A percentile compares a stretch with the other conserved stretches of the same genome.
Evolutionary conservation across 2,888 invertebrate species (phyloP).

Genomic region (Thereva unica): DNA sequence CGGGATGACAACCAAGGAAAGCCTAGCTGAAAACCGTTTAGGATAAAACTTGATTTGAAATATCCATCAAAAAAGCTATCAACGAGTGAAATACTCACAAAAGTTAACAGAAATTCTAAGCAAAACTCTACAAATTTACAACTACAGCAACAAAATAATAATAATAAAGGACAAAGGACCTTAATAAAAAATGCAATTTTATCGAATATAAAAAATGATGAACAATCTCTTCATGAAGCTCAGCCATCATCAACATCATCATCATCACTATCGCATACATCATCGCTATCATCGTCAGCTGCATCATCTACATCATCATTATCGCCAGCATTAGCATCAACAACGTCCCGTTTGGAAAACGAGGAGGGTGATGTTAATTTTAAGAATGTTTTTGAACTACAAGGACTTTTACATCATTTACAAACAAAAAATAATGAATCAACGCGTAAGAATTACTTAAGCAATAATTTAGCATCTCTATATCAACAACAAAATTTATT

Average conservation of each 20-base stretch:
- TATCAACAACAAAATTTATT: background rate
- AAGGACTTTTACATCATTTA: constrained; percentile 19
- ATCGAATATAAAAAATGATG: background rate
- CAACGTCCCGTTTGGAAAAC: background rate
- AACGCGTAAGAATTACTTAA: constrained; percentile 9
- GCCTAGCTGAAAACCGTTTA: constrained; percentile 58
- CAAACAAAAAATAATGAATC: constrained; percentile 13
- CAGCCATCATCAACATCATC: constrained; percentile 42
- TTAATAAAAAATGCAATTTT: background rate
- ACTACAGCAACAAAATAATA: constrained; percentile 9
- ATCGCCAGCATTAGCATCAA: background rate
- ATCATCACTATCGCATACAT: constrained; percentile 45
- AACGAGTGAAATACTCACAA: constrained; percentile 1
- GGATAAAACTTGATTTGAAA: constrained; percentile 30
- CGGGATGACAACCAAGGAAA: constrained; percentile 57
- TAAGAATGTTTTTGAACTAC: constrained; percentile 19
- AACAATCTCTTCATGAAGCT: constrained; percentile 9
- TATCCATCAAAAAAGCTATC: constrained; percentile 2
- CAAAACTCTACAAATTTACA: constrained; percentile 3
- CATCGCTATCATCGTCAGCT: constrained; percentile 44
- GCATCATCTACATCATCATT: constrained; percentile 36
- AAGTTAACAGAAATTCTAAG: constrained; percentile 30
- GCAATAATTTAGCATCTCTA: constrained; percentile 7
- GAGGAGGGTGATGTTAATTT: constrained; percentile 4
- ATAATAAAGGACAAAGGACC: background rate